Evolutionary conservation across 2,113 vertebrate genomes (phyloP).

Genomic region (Lipotes vexillifer): DNA sequence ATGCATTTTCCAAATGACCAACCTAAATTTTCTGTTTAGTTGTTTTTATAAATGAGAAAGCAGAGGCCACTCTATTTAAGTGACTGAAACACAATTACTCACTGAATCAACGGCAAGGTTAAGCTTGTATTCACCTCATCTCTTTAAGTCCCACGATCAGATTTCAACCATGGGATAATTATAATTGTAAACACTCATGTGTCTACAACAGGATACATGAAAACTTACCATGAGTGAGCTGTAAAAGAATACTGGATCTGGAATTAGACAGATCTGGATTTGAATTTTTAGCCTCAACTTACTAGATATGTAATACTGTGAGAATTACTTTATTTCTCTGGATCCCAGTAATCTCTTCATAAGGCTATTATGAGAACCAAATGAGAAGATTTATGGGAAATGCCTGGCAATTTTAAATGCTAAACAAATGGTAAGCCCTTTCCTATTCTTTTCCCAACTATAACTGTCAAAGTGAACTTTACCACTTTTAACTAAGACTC

Average conservation of each 20-base stretch:
- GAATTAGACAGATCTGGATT: not conserved
- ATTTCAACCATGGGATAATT: not conserved
- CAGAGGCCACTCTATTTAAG: constrained; percentile 18
- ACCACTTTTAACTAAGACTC: not conserved
- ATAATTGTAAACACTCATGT: not conserved
- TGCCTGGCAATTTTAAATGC: constrained; percentile 13
- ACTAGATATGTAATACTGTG: not conserved
- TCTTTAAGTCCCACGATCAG: not conserved
- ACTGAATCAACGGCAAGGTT: not conserved
- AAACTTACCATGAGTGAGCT: not conserved
- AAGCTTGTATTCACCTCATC: not conserved
- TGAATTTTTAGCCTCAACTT: constrained; percentile 10
- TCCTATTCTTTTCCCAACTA: not conserved
- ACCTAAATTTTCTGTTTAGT: not conserved
- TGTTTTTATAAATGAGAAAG: constrained; percentile 24
- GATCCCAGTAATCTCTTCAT: constrained; percentile 2
- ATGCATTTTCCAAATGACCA: constrained; percentile 45
- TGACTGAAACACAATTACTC: not conserved
- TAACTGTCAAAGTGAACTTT: not conserved
- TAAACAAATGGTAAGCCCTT: not conserved
- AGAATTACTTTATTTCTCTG: constrained; percentile 9
- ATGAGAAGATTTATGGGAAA: constrained; percentile 4
- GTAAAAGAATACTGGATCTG: not conserved
- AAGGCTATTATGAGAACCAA: not conserved
- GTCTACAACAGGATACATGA: not conserved